These are phyloP conservation scores for Periophthalmus magnuspinnatus DNA, from an alignment of 2,797 vertebrate genomes.

Conservation along the genomic window DNA sequence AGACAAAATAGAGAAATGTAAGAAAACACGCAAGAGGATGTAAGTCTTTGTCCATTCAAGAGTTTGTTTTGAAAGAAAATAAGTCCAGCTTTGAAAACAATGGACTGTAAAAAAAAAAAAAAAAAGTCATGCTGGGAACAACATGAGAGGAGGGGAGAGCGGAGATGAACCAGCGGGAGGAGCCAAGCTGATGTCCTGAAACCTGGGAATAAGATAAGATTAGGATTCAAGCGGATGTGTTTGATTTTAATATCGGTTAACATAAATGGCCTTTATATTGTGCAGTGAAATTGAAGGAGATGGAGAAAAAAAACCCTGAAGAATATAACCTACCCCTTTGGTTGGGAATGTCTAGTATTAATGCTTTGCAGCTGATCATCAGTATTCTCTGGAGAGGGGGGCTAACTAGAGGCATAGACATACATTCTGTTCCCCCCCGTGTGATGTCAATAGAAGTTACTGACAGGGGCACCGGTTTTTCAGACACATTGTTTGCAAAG, in stretches of 20 bases:
- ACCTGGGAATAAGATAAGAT: slow-evolving; percentile 27
- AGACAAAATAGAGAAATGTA: slow-evolving; percentile 41
- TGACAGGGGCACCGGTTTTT: too few relatives aligned
- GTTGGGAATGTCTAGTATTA: too few relatives aligned
- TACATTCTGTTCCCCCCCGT: too few relatives aligned
- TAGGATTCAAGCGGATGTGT: not conserved
- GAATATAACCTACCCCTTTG: too few relatives aligned
- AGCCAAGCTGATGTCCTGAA: slow-evolving; percentile 36
- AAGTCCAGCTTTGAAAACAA: slow-evolving; percentile 66
- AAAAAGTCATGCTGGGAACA: slow-evolving; percentile 41
- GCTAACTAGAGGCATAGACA: too few relatives aligned
- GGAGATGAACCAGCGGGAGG: slow-evolving; percentile 51
- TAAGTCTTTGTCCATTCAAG: slow-evolving; percentile 43
- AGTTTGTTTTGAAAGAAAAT: slow-evolving; percentile 67
- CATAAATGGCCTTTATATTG: too few relatives aligned
- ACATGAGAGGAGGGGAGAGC: slow-evolving; percentile 56
- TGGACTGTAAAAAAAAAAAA: slow-evolving; percentile 37
- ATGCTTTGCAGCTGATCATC: too few relatives aligned
- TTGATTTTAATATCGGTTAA: not conserved
- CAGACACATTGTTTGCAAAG: too few relatives aligned
- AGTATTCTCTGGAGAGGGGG: too few relatives aligned
- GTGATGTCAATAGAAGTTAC: too few relatives aligned
- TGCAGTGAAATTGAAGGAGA: too few relatives aligned
- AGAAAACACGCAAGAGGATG: slow-evolving; percentile 19
- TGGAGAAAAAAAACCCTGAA: too few relatives aligned